Evolutionary conservation across 1,140 invertebrate genomes (phyloP).

Genomic region (Anadara kagoshimensis): DNA sequence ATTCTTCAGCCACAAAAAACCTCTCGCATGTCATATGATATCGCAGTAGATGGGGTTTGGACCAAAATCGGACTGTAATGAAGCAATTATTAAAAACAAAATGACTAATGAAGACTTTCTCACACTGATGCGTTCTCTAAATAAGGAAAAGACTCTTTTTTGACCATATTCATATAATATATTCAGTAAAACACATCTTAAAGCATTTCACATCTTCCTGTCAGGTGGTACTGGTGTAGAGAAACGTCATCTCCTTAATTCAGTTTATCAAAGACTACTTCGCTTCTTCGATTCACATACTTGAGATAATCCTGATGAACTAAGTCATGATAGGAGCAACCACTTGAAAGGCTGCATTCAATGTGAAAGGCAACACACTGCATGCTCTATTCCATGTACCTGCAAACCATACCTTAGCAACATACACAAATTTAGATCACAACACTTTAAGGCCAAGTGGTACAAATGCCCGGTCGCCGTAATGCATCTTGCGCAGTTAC

Average conservation of each 20-base stretch:
- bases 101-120: constrained; percentile 19
- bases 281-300: constrained; percentile 34
- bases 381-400: constrained; percentile 38
- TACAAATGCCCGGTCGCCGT: no score
- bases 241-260: constrained; percentile 33
- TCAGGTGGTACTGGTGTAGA: constrained; percentile 45
- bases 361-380: constrained; percentile 38
- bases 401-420: constrained; percentile 20
- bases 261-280: constrained; percentile 35
- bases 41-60: constrained; percentile 12
- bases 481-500: no score
- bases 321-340: constrained; percentile 36
- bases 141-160: constrained; percentile 16
- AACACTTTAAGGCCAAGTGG: constrained; percentile 21
- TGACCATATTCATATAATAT: constrained; percentile 16
- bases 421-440: constrained; percentile 18
- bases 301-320: constrained; percentile 44
- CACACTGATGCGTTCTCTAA: constrained; percentile 6
- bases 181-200: constrained; percentile 20
- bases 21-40: background rate
- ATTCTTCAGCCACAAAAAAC: constrained; percentile 20
- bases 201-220: constrained; percentile 32
- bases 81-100: constrained; percentile 19
- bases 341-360: constrained; percentile 46
- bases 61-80: background rate